Percentiles rank a stretch among this genome's conserved stretches.
phyloP scores from a whole-genome alignment of 2,797 vertebrate genomes.

The Sciurus vulgaris region DNA sequence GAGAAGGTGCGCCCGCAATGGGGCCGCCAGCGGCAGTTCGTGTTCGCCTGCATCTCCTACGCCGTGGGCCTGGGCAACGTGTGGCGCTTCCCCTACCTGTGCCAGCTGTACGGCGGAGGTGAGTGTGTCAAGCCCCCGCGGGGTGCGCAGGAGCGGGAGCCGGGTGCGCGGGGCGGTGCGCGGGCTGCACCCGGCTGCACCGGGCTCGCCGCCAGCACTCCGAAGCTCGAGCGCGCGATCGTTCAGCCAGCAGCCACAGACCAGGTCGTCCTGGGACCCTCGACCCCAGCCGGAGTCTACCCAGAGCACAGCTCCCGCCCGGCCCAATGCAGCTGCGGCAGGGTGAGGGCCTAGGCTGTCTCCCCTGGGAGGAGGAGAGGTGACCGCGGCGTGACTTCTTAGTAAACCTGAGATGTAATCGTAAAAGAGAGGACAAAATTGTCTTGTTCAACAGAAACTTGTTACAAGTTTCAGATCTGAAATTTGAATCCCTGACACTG shows the following conservation, averaged over 20 bases:
- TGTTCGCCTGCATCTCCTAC: slow-evolving; percentile 96
- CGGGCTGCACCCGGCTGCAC: background rate
- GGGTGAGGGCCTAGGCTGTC: background rate
- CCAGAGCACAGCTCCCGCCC: too few species aligned
- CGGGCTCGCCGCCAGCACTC: too few species aligned
- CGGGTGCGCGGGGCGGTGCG: too few species aligned
- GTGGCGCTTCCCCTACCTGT: slow-evolving; percentile 98
- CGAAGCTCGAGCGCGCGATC: too few species aligned
- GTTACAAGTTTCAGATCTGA: background rate
- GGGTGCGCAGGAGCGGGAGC: too few species aligned
- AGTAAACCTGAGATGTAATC: background rate
- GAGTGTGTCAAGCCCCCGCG: slow-evolving; percentile 81
- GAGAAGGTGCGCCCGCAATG: slow-evolving; percentile 92
- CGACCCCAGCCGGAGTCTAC: background rate
- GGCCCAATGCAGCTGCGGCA: background rate
- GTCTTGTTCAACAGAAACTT: background rate
- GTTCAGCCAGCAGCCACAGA: background rate
- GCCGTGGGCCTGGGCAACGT: slow-evolving; percentile 97
- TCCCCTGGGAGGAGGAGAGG: background rate
- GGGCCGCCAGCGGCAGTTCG: slow-evolving; percentile 93
- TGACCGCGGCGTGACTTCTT: background rate
- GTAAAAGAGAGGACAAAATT: background rate
- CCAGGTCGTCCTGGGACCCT: background rate
- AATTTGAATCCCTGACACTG: background rate
- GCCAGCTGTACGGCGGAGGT: slow-evolving; percentile 98